Base-by-base conservation (phyloP, 2,797 vertebrate species). In the Pangasius macronema region DNA sequence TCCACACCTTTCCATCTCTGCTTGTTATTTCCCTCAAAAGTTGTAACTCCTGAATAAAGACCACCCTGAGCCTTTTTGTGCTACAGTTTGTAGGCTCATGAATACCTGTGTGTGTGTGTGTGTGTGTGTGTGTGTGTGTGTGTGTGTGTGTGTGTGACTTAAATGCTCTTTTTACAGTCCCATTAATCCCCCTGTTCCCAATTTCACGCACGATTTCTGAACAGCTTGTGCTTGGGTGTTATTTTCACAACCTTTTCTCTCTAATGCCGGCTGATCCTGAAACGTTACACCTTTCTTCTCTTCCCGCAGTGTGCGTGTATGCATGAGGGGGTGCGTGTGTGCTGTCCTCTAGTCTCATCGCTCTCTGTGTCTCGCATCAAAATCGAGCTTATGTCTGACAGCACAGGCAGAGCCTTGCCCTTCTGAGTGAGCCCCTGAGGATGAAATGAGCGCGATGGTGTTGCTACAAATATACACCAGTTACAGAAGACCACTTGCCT, bases 131-230 rank as follows among this genome's bases (percentile, higher is more conserved):
- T 79, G 68, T 39, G 67, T 83, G 86, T 77, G 33, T 77, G 36
- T 57, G 75, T 82, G n/a, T 70, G 76, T 81, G 76, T 81, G 76
- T 91, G 85, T 67, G 27, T 68, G 82, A 87, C 88, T 88, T 91
- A 93, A 93, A 94, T 92, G 93, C 94, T 95, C 94, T 87, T 94
- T 94, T 95, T 94, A 94, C 93, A 93, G 90, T 93, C 92, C 90
- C 91, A 94, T 94, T 96, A 95, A 95, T 95, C 95, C 93, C 93
- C 93, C 94, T 95, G 95, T 95, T 95, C 93, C 91, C 93, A 90
- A 96, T 96, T 95, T 95, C 94, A 96, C 92, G 93, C 94, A 93
- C 90, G 91, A 90, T 91, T 91, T 91, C 90, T 88, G 88, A 91
- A 91, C 92, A 94, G 94, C 94, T 92, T 94, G 89, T 89, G 91